Percentiles rank a stretch among this genome's conserved stretches.
Conservation (phyloP, 2,113 vertebrate species). For the Grammomys surdaster region DNA sequence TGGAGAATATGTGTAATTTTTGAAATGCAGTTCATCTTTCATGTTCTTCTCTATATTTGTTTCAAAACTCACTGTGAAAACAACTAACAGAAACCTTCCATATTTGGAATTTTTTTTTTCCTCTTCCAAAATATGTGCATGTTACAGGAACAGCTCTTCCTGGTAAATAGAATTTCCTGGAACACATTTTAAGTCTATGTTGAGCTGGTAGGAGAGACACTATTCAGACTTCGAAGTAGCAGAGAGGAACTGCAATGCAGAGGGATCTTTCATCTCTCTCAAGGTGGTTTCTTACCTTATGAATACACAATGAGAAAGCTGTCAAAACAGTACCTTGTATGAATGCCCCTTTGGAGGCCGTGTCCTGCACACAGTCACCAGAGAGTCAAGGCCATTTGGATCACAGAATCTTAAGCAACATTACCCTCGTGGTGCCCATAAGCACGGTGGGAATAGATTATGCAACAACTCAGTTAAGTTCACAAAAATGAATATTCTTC, state of each 20-base stretch:
- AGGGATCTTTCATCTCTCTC: neutral
- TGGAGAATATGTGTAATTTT: neutral
- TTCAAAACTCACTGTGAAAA: neutral
- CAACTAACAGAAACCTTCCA: neutral
- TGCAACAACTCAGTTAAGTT: constrained; percentile 15
- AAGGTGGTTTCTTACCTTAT: neutral
- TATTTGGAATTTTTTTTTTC: neutral
- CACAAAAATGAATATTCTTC: neutral
- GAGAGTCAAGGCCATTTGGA: constrained; percentile 37
- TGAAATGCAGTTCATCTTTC: constrained; percentile 6
- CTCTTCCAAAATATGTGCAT: constrained; percentile 1
- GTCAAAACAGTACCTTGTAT: neutral
- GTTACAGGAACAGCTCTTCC: neutral
- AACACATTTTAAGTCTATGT: neutral
- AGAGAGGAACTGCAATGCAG: neutral
- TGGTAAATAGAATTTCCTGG: constrained; percentile 14
- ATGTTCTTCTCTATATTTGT: neutral
- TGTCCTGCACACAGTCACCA: neutral
- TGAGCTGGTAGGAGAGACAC: neutral
- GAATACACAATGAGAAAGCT: neutral
- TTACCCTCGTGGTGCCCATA: neutral
- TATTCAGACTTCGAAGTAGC: neutral
- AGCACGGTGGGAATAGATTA: neutral
- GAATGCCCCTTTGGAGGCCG: neutral
- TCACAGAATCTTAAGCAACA: constrained; percentile 46